Base-by-base conservation (phyloP, 2,888 invertebrate genomes). In the Orchestes rusci region DNA sequence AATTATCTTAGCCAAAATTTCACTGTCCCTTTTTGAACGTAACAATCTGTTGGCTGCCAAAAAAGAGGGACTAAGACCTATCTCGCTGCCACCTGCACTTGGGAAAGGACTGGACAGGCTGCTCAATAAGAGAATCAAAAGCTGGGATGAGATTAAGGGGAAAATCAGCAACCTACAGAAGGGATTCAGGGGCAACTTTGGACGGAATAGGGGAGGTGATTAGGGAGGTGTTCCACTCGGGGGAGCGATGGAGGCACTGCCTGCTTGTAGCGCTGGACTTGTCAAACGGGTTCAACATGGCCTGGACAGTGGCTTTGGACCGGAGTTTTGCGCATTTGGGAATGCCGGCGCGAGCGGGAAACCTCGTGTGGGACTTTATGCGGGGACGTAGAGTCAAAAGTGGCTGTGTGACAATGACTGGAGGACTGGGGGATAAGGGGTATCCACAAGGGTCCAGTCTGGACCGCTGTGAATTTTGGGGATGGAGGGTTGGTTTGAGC, bases 21-120 rank as follows among this genome's bases (percentile, higher is more conserved):
- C n/a, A n/a, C n/a, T n/a, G n/a, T n/a, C n/a, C n/a, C n/a, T n/a
- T n/a, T n/a, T n/a, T n/a, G n/a, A n/a, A n/a, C n/a, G n/a, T n/a
- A 2, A 39, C 42, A 2, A 29, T 58, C 1, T 53, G 50, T 2
- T 52, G 56, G 45, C 16, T 61, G 2, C 52, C 52, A 2, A 59
- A 61, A 32, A 7, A 1, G 56, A 53, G 19, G 54, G 52, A 5
- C 48, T 45, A 12, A 50, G 58, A 19, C 59, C 59, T 8, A 55
- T 61, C 7, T 56, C 59, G 40, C 41, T 63, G 30, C 45, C 58
- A 12, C 53, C 55, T 16, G 47, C 50, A 12, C 13, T 57, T n/a
- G 60, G 57, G 1, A 62, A 58, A 44, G 38, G 60, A 0, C 45
- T 57, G 4, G 61, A 62, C 43, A 55, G 52, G 32, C 7, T 61